These are phyloP conservation scores for Corythaeola cristata DNA, from an alignment of 2,113 vertebrate species.

Conservation along the genomic window DNA sequence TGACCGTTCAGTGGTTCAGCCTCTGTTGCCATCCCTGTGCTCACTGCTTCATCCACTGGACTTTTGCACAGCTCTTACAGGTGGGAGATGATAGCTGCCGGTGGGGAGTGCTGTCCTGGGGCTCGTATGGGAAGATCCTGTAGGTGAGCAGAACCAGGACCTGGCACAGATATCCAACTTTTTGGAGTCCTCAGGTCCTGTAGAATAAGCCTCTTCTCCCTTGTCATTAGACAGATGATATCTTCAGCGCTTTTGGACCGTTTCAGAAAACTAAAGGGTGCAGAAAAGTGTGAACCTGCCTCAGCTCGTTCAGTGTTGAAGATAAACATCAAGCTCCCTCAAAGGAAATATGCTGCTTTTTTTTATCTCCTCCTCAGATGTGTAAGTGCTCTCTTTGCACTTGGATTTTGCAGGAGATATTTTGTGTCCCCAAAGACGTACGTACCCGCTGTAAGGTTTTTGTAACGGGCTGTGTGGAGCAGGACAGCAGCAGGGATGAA, in stretches of 20 bases:
- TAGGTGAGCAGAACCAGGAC: neutral
- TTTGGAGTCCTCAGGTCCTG: neutral
- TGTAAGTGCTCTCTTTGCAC: neutral
- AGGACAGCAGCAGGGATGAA: neutral
- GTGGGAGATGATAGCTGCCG: fast-evolving
- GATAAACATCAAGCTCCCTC: neutral
- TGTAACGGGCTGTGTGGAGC: neutral
- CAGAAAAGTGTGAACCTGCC: neutral
- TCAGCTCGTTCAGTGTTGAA: constrained; percentile 40
- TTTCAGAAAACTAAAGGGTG: neutral
- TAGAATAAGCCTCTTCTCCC: neutral
- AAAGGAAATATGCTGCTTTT: neutral
- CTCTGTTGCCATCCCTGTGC: fast-evolving
- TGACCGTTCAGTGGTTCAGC: neutral
- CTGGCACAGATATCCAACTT: neutral
- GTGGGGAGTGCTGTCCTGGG: neutral
- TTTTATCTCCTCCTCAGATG: neutral
- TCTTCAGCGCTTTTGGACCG: neutral
- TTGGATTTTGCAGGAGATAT: neutral
- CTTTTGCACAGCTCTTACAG: fast-evolving
- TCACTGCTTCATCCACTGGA: neutral
- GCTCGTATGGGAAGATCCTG: neutral
- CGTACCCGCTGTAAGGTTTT: neutral
- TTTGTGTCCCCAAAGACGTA: neutral
- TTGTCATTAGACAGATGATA: neutral